Percentiles rank a stretch among this genome's conserved stretches.
Conservation (phyloP, 2,113 vertebrate genomes). For the Neomonachus schauinslandi region DNA sequence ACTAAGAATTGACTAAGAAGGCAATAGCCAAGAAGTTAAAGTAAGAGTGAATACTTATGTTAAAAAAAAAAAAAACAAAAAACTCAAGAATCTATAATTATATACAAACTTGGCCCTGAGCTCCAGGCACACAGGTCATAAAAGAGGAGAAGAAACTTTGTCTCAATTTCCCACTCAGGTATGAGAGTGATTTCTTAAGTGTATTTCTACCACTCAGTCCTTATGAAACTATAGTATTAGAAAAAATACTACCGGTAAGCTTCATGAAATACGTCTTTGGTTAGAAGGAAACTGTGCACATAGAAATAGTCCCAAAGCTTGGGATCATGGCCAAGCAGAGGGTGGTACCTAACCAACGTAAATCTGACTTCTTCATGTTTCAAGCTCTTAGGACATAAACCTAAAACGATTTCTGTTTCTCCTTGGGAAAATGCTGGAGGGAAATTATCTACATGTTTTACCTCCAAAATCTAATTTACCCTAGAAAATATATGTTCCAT, state of each 20-base stretch:
- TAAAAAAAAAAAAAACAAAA: not conserved
- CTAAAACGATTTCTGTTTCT: not conserved
- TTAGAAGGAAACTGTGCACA: not conserved
- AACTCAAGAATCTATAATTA: not conserved
- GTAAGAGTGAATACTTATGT: not conserved
- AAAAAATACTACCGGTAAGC: not conserved
- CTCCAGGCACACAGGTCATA: not conserved
- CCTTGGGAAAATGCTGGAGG: not conserved
- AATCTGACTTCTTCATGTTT: not conserved
- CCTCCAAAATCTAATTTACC: not conserved
- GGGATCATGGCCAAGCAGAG: rapidly evolving
- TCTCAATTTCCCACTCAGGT: not conserved
- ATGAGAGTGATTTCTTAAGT: not conserved
- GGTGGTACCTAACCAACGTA: rapidly evolving
- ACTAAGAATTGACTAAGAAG: not conserved
- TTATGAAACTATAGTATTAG: not conserved
- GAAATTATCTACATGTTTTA: not conserved
- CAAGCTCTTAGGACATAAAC: not conserved
- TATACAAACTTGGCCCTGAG: not conserved
- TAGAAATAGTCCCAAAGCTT: not conserved
- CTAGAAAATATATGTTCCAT: not conserved
- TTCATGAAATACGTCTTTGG: not conserved
- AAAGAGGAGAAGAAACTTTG: not conserved
- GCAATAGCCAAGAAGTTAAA: not conserved
- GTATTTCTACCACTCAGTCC: not conserved